These are phyloP conservation scores for Thymallus thymallus DNA, from an alignment of 2,113 vertebrate genomes.

Conservation along the genomic window DNA sequence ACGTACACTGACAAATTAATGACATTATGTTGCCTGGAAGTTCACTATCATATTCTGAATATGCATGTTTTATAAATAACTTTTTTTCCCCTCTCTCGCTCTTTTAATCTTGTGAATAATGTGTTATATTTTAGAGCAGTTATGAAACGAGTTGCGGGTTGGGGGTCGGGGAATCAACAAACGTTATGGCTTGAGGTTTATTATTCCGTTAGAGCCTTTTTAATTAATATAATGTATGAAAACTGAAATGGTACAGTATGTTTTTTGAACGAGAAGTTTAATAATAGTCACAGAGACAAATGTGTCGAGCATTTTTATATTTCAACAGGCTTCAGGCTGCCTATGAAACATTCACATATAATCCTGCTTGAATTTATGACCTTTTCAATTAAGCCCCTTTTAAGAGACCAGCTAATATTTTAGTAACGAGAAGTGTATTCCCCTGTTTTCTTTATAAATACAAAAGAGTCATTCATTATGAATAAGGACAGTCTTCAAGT, in stretches of 20 bases:
- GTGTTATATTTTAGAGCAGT: not conserved
- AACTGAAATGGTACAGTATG: not conserved
- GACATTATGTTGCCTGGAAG: too few species aligned
- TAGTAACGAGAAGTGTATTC: not conserved
- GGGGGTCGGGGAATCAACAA: not conserved
- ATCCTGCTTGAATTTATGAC: not conserved
- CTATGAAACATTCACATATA: not conserved
- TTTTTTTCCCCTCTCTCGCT: too few species aligned
- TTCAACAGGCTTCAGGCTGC: not conserved
- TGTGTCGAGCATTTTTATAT: not conserved
- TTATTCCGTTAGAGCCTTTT: not conserved
- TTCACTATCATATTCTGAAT: too few species aligned
- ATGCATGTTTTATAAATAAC: too few species aligned
- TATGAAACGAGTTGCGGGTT: not conserved
- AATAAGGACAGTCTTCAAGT: not conserved
- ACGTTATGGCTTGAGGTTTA: not conserved
- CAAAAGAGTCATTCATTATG: not conserved
- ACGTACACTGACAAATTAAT: too few species aligned
- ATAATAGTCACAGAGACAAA: not conserved
- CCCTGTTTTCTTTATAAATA: not conserved
- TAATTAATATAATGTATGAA: not conserved
- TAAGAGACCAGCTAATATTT: not conserved
- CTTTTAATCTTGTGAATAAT: too few species aligned
- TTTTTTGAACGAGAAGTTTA: not conserved
- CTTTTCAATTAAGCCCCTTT: not conserved